phyloP scores from a whole-genome alignment of 2,797 vertebrate species.

The Eidolon dupreanum region DNA sequence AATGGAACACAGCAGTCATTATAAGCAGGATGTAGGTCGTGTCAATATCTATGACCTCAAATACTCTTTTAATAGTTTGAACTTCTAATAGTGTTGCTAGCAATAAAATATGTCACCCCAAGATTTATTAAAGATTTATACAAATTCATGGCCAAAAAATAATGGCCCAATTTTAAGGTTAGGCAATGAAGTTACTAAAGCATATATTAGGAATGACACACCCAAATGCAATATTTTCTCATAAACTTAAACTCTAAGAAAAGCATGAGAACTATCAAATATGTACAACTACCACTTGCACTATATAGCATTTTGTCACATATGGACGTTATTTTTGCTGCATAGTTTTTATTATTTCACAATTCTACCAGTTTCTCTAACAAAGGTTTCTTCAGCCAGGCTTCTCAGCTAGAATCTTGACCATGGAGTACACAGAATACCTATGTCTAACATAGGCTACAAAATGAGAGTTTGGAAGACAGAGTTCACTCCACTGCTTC shows the following conservation, averaged over 20 bases:
- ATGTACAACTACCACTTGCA: background rate
- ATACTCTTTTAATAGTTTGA: background rate
- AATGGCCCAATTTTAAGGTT: background rate
- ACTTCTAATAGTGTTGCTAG: background rate
- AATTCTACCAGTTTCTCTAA: background rate
- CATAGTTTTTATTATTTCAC: background rate
- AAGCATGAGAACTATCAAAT: background rate
- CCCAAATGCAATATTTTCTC: background rate
- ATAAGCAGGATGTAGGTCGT: background rate
- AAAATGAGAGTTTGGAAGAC: background rate
- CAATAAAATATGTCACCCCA: background rate
- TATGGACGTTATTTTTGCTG: background rate
- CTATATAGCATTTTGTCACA: background rate
- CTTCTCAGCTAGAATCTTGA: background rate
- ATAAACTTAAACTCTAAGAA: background rate
- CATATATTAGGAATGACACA: background rate
- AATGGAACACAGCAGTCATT: background rate
- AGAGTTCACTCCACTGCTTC: background rate
- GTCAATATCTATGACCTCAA: background rate
- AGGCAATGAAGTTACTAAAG: background rate
- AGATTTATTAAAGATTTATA: background rate
- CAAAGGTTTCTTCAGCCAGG: background rate
- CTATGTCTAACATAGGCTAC: fast-evolving
- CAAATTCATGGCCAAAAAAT: background rate
- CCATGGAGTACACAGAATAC: background rate